These are phyloP conservation scores for Tetragnatha montana DNA, from an alignment of 2,888 invertebrate species.

Conservation along the genomic window DNA sequence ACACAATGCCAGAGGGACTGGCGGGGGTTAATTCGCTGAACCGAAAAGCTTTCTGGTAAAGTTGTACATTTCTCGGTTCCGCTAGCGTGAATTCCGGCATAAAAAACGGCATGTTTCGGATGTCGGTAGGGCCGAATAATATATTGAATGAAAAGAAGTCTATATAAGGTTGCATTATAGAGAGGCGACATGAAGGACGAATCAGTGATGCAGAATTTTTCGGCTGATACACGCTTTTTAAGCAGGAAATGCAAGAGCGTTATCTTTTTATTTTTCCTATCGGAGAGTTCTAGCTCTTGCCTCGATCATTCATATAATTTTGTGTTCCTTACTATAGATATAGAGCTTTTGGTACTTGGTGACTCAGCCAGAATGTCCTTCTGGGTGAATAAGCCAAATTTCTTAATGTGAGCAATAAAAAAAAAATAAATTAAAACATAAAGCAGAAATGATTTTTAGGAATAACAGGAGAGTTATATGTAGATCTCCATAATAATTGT, in stretches of 20 bases:
- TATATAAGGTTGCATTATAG: constrained; percentile 5
- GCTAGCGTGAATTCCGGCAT: constrained; percentile 33
- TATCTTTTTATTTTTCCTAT: too few species aligned
- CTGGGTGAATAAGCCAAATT: too few species aligned
- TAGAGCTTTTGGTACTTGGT: too few species aligned
- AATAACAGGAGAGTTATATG: too few species aligned
- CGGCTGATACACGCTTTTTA: constrained; percentile 33
- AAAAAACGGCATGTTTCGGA: constrained; percentile 14
- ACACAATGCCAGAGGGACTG: neutral
- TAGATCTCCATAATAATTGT: too few species aligned
- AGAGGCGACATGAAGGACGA: constrained; percentile 18
- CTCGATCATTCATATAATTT: too few species aligned
- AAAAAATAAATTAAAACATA: too few species aligned
- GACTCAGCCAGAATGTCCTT: too few species aligned
- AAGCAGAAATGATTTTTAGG: too few species aligned
- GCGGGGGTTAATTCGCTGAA: constrained; percentile 56
- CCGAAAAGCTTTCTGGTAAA: constrained; percentile 41
- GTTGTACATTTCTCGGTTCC: constrained; percentile 51
- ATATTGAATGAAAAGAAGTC: neutral
- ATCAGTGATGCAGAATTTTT: neutral
- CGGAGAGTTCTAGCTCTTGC: too few species aligned
- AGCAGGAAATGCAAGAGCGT: constrained; percentile 22
- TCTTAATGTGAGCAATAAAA: too few species aligned
- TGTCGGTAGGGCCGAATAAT: neutral
- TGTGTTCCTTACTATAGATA: too few species aligned